Evolutionary conservation across 2,797 vertebrate genomes (phyloP), one percentile per base, ranked within the genome.

Genomic region (Knipowitschia caucasica): DNA sequence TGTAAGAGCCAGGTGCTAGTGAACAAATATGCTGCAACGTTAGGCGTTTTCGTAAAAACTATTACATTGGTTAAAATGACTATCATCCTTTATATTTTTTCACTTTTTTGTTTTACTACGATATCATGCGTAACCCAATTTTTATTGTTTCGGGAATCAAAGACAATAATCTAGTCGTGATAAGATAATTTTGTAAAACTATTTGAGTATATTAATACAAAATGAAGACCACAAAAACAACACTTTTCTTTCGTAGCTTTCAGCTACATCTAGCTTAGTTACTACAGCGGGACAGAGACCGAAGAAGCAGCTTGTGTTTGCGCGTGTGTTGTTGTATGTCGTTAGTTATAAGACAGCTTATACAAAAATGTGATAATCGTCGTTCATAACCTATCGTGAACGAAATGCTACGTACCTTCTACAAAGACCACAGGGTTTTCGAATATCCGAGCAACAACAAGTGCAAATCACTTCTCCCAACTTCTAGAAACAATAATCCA

Each of bases 311-410:
- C 8, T 34, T 34, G 2, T 26, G 12, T 15, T 17, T 17, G 18
- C 18, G 25, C 26, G 18, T 29, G 17, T 18, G 4, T 4, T 5
- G 10, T 26, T 3, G 2, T 30, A 7, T 30, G 5, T 8, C 26
- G 17, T 11, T 20, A 30, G 7, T 21, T 1, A 30, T 12, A n/a
- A 18, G 9, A 20, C 45, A 63, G 9, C n/a, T 24, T 17, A 17
- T 33, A 1, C 76, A 82, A 80, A 69, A 84, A 83, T 62, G 78
- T 83, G 79, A 85, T 80, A 70, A 69, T 75, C n/a, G n/a, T n/a
- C n/a, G n/a, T n/a, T 75, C 78, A 77, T 66, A 23, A 4, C 34
- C 58, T 15, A 46, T 29, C 55, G 45, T 51, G 24, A 12, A 36
- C 43, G 69, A 75, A 77, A 59, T 7, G 53, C n/a, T 29, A 21